These are phyloP conservation scores for Dinomys branickii DNA, from an alignment of 2,113 vertebrate species.

Conservation along the genomic window DNA sequence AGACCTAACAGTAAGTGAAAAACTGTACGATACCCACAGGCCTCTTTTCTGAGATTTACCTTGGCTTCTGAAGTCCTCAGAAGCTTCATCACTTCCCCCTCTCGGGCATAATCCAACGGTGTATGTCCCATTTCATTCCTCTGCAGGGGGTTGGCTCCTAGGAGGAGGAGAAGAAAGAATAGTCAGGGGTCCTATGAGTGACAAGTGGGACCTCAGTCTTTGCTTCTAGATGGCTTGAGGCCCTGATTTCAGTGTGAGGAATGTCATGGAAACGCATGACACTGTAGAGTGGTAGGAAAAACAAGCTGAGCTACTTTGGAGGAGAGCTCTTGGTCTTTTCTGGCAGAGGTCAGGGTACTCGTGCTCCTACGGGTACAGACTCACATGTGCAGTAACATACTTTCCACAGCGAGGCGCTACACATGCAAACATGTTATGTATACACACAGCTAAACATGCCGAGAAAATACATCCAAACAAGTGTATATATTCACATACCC, in stretches of 20 bases:
- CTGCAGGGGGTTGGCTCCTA: conserved; percentile 96
- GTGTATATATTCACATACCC: background rate
- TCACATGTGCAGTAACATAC: background rate
- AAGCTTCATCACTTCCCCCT: conserved; percentile 92
- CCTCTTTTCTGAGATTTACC: conserved; percentile 84
- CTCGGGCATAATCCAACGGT: conserved; percentile 92
- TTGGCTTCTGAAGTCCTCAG: conserved; percentile 91
- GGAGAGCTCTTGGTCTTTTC: background rate
- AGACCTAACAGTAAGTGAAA: conserved; percentile 45
- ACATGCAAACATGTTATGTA: background rate
- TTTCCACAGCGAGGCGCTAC: background rate
- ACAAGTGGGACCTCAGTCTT: background rate
- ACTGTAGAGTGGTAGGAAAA: background rate
- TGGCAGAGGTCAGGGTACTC: background rate
- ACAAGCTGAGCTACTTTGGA: background rate
- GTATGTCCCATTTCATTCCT: conserved; percentile 95
- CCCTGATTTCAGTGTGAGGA: conserved; percentile 13
- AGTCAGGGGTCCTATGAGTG: background rate
- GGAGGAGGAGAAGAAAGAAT: conserved; percentile 5
- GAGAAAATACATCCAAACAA: background rate
- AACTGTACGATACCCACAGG: background rate
- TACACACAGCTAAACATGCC: conserved; percentile 29
- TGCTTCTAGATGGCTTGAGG: background rate
- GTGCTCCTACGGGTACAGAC: background rate
- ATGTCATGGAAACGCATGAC: background rate